phyloP scores from a whole-genome alignment of 1,140 invertebrate genomes.

The Dysdera silvatica region DNA sequence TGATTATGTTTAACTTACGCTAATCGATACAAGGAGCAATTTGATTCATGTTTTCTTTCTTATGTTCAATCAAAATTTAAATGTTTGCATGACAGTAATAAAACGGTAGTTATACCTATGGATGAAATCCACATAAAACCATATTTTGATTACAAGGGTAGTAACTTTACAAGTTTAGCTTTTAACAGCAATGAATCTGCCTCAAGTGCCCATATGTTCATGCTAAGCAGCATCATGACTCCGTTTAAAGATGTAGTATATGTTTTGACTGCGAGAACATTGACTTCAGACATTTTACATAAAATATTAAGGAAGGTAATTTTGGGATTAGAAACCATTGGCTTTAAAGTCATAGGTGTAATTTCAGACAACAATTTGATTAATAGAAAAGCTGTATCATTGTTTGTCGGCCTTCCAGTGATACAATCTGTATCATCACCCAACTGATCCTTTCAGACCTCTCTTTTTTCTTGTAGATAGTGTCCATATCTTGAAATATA shows the following conservation, averaged over 20 bases:
- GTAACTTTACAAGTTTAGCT: conserved; percentile 28
- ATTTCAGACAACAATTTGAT: conserved; percentile 31
- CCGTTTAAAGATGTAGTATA: conserved; percentile 25
- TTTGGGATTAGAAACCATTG: conserved; percentile 22
- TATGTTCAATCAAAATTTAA: not conserved
- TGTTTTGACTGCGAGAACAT: conserved; percentile 14
- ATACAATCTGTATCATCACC: not conserved
- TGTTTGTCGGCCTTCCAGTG: conserved; percentile 5
- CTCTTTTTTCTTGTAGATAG: conserved; percentile 13
- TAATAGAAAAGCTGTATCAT: conserved; percentile 29
- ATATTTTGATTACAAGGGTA: conserved; percentile 9
- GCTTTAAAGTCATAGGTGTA: conserved; percentile 14
- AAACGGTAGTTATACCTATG: not conserved
- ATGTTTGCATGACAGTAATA: not conserved
- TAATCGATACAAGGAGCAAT: not conserved
- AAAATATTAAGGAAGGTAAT: conserved; percentile 14
- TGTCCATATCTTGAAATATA: conserved; percentile 13
- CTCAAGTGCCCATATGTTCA: conserved; percentile 30
- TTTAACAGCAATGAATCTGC: conserved; percentile 23
- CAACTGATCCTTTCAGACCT: not conserved
- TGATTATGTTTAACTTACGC: not conserved
- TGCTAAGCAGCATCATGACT: conserved; percentile 24
- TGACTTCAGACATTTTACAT: conserved; percentile 12
- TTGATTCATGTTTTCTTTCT: not conserved
- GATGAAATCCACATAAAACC: conserved; percentile 13